Conservation (phyloP, 1,140 invertebrate genomes). For the Mylabris phalerata region DNA sequence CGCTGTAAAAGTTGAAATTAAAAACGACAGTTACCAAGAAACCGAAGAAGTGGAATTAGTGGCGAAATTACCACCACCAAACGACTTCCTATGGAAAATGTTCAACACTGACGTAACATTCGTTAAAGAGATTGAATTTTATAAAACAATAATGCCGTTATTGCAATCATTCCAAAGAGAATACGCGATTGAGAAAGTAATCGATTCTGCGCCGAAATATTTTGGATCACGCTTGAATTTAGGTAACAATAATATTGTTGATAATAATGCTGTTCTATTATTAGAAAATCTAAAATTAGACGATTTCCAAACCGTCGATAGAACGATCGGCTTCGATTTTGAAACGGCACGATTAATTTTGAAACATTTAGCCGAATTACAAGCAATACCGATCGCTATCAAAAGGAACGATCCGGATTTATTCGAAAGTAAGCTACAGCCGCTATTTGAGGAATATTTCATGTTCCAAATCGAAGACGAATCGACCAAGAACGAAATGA, state of each 20-base stretch:
- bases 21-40: conserved; percentile 19
- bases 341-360: conserved; percentile 36
- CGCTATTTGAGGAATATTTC: too few species aligned
- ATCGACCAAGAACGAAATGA: too few species aligned
- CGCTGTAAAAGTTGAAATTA: conserved; percentile 37
- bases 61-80: conserved; percentile 42
- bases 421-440: conserved; percentile 38
- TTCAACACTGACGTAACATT: conserved; percentile 42
- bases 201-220: conserved; percentile 19
- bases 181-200: conserved; percentile 8
- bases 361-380: conserved; percentile 38
- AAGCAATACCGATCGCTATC: conserved; percentile 40
- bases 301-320: conserved; percentile 34
- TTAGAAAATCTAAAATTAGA: conserved; percentile 38
- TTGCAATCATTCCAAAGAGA: conserved; percentile 22
- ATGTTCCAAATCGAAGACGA: too few species aligned
- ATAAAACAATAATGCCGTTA: conserved; percentile 23
- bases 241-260: conserved; percentile 17
- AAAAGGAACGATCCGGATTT: conserved; percentile 40
- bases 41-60: conserved; percentile 33
- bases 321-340: conserved; percentile 37
- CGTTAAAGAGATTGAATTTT: conserved; percentile 35
- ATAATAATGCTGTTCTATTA: conserved; percentile 34
- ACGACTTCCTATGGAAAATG: conserved; percentile 33
- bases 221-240: conserved; percentile 23